Conservation (phyloP, 1,140 invertebrate species). For the Papilio glaucus region DNA sequence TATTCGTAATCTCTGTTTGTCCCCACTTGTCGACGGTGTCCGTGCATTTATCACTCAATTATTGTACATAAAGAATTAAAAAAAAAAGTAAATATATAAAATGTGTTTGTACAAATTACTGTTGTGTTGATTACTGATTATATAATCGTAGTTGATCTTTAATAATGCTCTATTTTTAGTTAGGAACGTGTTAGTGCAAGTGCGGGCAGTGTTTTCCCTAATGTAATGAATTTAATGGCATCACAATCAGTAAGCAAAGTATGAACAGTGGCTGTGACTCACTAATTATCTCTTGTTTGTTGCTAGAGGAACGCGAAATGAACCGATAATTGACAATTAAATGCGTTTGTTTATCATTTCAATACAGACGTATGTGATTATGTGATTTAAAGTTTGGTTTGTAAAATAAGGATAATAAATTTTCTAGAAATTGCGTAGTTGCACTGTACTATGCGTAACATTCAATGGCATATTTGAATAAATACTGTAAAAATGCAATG, state of each 20-base stretch:
- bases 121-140: background rate
- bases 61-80: background rate
- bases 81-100: background rate
- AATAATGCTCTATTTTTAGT: background rate
- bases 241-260: background rate
- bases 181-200: background rate
- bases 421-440: too few relatives aligned
- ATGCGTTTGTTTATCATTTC: background rate
- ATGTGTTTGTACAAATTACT: background rate
- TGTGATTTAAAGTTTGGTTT: too few relatives aligned
- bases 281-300: background rate
- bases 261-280: background rate
- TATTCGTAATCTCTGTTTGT: background rate
- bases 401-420: too few relatives aligned
- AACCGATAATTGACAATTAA: conserved; percentile 5
- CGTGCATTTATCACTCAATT: background rate
- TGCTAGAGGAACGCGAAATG: background rate
- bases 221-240: background rate
- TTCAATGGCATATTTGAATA: too few relatives aligned
- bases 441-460: too few relatives aligned
- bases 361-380: background rate
- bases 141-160: background rate
- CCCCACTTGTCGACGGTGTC: background rate
- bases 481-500: too few relatives aligned
- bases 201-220: background rate